Evolutionary conservation across 2,113 vertebrate genomes (phyloP).

Genomic region (Vidua macroura): DNA sequence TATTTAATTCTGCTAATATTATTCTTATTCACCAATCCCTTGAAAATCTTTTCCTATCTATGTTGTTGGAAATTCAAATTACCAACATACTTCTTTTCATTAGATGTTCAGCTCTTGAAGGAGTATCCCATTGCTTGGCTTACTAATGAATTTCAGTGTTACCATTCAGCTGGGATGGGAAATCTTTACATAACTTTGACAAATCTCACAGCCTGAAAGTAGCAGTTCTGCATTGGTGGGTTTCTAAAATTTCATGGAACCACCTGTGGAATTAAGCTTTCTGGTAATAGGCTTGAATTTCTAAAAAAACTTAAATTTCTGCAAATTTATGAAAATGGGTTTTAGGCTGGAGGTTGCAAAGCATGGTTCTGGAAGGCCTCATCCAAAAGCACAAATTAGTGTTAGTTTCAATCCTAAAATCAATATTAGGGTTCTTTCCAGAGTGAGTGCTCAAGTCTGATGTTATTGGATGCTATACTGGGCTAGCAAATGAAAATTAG

Average conservation of each 20-base stretch:
- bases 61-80: neutral
- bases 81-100: neutral
- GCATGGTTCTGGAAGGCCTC: neutral
- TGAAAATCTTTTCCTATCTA: neutral
- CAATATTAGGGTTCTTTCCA: neutral
- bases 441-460: neutral
- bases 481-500: neutral
- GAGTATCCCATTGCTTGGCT: neutral
- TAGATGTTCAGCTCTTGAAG: neutral
- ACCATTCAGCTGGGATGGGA: neutral
- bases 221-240: neutral
- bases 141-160: neutral
- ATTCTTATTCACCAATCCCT: neutral
- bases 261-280: neutral
- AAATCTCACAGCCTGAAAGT: neutral
- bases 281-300: neutral
- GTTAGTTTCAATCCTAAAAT: neutral
- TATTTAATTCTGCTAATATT: neutral
- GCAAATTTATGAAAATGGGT: neutral
- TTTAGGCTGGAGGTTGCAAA: neutral
- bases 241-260: neutral
- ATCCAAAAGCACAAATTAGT: neutral
- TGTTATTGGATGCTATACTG: neutral
- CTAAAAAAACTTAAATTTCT: neutral
- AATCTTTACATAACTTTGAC: neutral